These are phyloP conservation scores for Luehdorfia chinensis DNA, from an alignment of 1,140 invertebrate species.

Conservation along the genomic window DNA sequence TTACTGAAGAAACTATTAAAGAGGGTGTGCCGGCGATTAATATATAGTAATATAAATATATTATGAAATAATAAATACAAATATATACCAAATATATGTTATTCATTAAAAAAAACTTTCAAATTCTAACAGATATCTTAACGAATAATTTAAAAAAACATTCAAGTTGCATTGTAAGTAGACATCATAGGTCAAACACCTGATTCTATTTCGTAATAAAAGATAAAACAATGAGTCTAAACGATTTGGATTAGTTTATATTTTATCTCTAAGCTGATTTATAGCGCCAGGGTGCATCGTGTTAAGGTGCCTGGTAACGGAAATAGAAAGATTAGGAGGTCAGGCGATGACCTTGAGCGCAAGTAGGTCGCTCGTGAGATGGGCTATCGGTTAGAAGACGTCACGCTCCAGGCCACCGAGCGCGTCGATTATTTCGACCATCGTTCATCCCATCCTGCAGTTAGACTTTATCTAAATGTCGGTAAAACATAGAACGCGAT, in stretches of 20 bases:
- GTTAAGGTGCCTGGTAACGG: slow-evolving; percentile 39
- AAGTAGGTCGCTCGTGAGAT: slow-evolving; percentile 73
- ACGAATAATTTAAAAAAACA: too few species aligned
- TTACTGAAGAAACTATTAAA: too few species aligned
- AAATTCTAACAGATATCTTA: too few species aligned
- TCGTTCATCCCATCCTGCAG: not conserved
- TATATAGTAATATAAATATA: too few species aligned
- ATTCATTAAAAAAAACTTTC: too few species aligned
- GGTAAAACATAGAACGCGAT: too few species aligned
- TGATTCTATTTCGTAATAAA: slow-evolving; percentile 3
- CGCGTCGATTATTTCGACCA: slow-evolving; percentile 21
- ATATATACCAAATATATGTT: too few species aligned
- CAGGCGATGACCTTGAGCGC: slow-evolving; percentile 66
- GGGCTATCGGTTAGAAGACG: slow-evolving; percentile 70
- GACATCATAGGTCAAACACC: not conserved
- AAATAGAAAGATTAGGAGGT: slow-evolving; percentile 65
- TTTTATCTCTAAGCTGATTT: slow-evolving; percentile 7
- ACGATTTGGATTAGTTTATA: not conserved
- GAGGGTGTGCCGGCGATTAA: too few species aligned
- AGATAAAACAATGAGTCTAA: not conserved
- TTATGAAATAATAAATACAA: too few species aligned
- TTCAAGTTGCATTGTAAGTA: too few species aligned
- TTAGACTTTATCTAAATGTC: too few species aligned
- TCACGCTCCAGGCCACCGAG: slow-evolving; percentile 55
- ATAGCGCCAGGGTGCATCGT: slow-evolving; percentile 18